Conservation (phyloP, 1,140 invertebrate species). For the Helicoverpa armigera region DNA sequence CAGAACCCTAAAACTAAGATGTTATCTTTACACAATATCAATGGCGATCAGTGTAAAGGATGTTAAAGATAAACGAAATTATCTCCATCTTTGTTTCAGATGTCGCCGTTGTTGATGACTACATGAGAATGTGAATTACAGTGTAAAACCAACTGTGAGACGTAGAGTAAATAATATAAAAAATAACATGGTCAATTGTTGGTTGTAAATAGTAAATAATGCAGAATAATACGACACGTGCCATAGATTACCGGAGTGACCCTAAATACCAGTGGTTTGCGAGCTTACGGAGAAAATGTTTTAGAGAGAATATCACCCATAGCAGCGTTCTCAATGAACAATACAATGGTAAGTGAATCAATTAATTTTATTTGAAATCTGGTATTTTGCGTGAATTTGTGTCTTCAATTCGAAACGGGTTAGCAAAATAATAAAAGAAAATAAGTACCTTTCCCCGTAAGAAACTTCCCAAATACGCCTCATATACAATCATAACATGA, state of each 20-base stretch:
- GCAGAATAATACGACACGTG: slow-evolving; percentile 6
- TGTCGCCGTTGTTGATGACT: slow-evolving; percentile 19
- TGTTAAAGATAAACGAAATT: slow-evolving; percentile 41
- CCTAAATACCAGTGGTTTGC: slow-evolving; percentile 21
- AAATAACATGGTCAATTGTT: background rate
- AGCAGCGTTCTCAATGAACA: background rate
- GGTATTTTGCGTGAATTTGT: too few relatives aligned
- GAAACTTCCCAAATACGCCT: background rate
- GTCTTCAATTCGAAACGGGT: too few relatives aligned
- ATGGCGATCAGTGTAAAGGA: slow-evolving; percentile 26
- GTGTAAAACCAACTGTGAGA: background rate
- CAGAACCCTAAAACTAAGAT: slow-evolving; percentile 26
- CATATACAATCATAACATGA: background rate
- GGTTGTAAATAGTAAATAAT: background rate
- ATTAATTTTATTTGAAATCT: too few relatives aligned
- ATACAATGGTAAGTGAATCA: slow-evolving; percentile 5
- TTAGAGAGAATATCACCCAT: slow-evolving; percentile 11
- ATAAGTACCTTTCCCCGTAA: background rate
- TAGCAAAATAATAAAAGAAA: background rate
- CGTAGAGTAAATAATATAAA: slow-evolving; percentile 15
- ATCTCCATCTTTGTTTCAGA: slow-evolving; percentile 39
- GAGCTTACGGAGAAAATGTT: slow-evolving; percentile 2
- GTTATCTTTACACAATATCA: slow-evolving; percentile 42
- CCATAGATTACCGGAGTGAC: background rate
- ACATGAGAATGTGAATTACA: slow-evolving; percentile 19